Evolutionary conservation across 2,797 vertebrate species (phyloP), one percentile per base, ranked within the genome.

Genomic region (Dicrostonyx torquatus): DNA sequence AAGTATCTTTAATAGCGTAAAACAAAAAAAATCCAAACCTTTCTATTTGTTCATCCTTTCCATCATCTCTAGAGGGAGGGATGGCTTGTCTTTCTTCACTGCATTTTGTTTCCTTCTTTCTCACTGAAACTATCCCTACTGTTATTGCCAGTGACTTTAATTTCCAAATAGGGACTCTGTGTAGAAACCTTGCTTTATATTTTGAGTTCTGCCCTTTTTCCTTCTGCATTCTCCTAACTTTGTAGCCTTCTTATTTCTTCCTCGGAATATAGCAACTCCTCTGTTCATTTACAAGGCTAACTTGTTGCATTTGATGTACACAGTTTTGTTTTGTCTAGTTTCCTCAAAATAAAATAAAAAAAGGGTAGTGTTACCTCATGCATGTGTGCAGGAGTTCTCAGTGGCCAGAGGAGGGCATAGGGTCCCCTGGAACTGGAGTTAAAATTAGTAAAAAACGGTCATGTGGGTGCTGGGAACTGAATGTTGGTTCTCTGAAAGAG

Each of bases 231-330:
- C 20, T 90, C 55, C 50, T 77, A 86, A 68, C 11, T 62, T 82
- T 43, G 22, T 92, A n/a, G 18, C 43, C 18, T n/a, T 62, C 64
- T 31, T 85, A 8, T 17, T 40, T 89, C 24, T 95, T 10, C 43
- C 78, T 0, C 83, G n/a, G 87, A 87, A 90, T 86, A 40, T 96
- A 84, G 58, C 26, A 34, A 31, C 43, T 85, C 7, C 12, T 76
- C n/a, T 92, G 88, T 89, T 95, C 31, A 40, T 92, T 93, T 48
- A 34, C 31, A 90, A 53, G 68, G n/a, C 89, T 75, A 95, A 24
- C 55, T 94, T 95, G 40, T 88, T 89, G 87, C 48, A 89, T 90
- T 91, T 93, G 68, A 78, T 50, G 76, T 89, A 60, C 1, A 75
- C 2, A 34, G 53, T 87, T 95, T 93, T 89, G 79, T 84, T 78